Evolutionary conservation across 2,888 invertebrate species (phyloP).

Genomic region (Eupithecia vulgata): DNA sequence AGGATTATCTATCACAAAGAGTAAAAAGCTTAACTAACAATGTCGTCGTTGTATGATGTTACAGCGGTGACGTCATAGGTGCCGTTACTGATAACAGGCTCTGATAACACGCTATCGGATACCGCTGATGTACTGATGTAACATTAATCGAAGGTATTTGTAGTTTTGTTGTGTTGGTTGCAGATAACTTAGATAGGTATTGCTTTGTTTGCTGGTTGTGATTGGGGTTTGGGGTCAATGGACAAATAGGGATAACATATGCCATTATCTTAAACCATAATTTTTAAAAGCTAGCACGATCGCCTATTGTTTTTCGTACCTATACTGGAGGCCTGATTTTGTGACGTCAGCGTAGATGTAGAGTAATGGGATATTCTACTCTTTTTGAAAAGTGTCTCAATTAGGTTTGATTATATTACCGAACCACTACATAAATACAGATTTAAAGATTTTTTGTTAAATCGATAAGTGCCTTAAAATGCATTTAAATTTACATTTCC

Average conservation of each 20-base stretch:
- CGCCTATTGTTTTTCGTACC: no score
- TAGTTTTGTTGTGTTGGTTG: constrained; percentile 51
- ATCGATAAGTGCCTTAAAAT: no score
- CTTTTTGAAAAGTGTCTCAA: no score
- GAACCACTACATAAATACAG: no score
- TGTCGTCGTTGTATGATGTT: constrained; percentile 51
- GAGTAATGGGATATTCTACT: no score
- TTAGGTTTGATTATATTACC: no score
- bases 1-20: not conserved
- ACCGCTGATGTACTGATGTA: constrained; percentile 76
- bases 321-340: no score
- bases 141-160: constrained; percentile 76
- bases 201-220: constrained; percentile 28
- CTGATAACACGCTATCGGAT: constrained; percentile 65
- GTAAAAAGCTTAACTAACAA: not conserved
- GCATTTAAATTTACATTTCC: no score
- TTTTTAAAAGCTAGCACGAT: no score
- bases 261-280: not conserved
- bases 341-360: no score
- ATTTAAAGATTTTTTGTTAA: no score
- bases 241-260: not conserved
- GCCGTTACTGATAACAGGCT: constrained; percentile 45
- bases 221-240: constrained; percentile 23
- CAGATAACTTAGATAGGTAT: constrained; percentile 30
- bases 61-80: constrained; percentile 63